Evolutionary conservation across 2,113 vertebrate genomes (phyloP), one percentile per base, ranked within the genome.

Genomic region (Eurystomus gularis): DNA sequence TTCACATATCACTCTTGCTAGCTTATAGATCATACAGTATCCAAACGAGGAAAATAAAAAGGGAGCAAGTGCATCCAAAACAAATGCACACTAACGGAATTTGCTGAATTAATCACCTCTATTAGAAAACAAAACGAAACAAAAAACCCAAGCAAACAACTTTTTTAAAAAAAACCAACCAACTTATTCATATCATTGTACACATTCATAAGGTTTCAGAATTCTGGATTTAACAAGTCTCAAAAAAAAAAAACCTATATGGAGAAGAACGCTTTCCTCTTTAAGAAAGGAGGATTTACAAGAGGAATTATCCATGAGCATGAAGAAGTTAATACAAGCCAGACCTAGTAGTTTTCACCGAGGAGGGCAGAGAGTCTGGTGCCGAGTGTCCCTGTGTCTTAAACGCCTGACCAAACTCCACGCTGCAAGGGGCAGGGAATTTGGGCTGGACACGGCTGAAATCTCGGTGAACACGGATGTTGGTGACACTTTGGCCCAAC

Each of bases 1-100:
- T 92, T 72, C 77, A 71, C 48, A 21, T 58, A 49, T 69, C 80
- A 79, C 16, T 93, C 52, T 83, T 64, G 35, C 51, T 57, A 81
- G 40, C 17, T 70, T 25, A 39, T 11, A 14, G 64, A 68, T 35
- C 37, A 94, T 1, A 37, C 17, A 77, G 23, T 28, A 75, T n/a
- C 79, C 60, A 48, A 90, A 85, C 10, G 62, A 40, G 24, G 29
- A 60, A 88, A 71, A 70, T 21, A 4, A 61, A 76, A 82, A 73
- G 23, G 23, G 51, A 83, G 35, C 6, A 39, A 83, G n/a, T 37
- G 58, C 20, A 51, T 55, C 35, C 2, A 3, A 70, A 90, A 69
- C 13, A 76, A 91, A 82, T 14, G 46, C 14, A 49, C 11, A 11
- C 10, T 70, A 64, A 64, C 26, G 18, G 28, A 66, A 90, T 37